Evolutionary conservation across 2,888 invertebrate species (phyloP).

Genomic region (Noctua janthina): DNA sequence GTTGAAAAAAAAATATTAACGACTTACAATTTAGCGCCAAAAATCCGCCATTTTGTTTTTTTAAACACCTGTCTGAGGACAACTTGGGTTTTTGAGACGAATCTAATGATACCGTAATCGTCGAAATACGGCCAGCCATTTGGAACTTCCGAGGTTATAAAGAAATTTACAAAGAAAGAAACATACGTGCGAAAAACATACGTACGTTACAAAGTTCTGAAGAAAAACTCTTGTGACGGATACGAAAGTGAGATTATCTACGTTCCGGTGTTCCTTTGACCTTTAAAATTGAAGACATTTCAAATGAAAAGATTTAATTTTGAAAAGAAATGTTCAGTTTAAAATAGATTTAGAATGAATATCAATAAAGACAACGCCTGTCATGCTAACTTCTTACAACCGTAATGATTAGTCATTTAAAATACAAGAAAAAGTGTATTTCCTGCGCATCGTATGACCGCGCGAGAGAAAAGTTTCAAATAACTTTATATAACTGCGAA

Average conservation of each 20-base stretch:
- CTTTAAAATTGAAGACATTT: neutral
- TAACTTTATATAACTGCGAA: neutral
- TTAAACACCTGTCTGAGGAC: too few species aligned
- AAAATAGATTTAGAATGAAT: neutral
- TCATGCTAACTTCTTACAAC: neutral
- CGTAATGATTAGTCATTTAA: neutral
- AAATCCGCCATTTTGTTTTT: too few species aligned
- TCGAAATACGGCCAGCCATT: too few species aligned
- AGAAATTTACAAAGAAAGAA: too few species aligned
- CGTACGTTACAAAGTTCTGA: neutral
- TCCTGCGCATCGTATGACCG: neutral
- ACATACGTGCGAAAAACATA: too few species aligned
- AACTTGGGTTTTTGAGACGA: too few species aligned
- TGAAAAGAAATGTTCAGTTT: neutral
- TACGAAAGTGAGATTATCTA: neutral
- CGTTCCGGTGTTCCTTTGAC: neutral
- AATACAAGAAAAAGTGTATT: neutral
- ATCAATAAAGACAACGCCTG: conserved; percentile 13
- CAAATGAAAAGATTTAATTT: neutral
- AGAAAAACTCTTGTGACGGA: neutral
- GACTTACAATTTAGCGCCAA: too few species aligned
- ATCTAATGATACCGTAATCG: too few species aligned
- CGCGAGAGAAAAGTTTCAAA: neutral
- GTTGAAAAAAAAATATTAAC: too few species aligned
- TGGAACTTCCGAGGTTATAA: too few species aligned